A percentile compares a stretch with the other conserved stretches of the same genome.
These are phyloP conservation scores for Allygus modestus DNA, from an alignment of 2,888 invertebrate species.

Conservation along the genomic window DNA sequence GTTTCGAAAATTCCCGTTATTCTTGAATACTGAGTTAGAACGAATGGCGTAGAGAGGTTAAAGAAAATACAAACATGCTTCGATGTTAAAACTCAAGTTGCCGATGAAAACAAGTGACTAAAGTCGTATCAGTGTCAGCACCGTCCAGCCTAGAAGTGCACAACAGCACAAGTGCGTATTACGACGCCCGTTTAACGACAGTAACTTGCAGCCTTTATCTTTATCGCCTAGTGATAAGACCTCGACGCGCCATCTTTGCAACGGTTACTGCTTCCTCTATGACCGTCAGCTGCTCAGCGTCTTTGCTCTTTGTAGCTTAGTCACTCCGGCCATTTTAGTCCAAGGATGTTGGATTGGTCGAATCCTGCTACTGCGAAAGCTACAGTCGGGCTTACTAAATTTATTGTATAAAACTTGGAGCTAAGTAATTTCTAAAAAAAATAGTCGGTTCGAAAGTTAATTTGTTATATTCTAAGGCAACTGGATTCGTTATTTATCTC, in stretches of 20 bases:
- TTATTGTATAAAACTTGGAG: no score
- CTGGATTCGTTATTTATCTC: no score
- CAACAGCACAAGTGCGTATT: constrained; percentile 18
- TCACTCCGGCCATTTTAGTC: not conserved
- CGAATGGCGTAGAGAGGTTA: no score
- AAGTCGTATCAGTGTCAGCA: not conserved
- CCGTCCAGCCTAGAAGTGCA: not conserved
- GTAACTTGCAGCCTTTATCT: not conserved
- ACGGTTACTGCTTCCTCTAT: constrained; percentile 47
- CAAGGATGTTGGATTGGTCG: no score
- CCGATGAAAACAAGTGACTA: not conserved
- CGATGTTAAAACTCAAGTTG: not conserved
- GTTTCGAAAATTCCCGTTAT: not conserved
- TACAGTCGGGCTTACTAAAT: no score
- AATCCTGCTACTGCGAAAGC: not conserved
- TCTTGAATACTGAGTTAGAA: no score
- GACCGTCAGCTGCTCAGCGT: constrained; percentile 18
- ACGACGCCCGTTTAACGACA: constrained; percentile 12
- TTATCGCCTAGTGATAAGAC: constrained; percentile 26
- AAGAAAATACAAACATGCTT: no score
- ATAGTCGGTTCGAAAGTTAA: no score
- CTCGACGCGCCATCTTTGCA: constrained; percentile 37
- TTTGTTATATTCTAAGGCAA: no score
- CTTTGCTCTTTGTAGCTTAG: not conserved
- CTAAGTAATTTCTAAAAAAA: no score